Percentiles rank a stretch among this genome's conserved stretches.
phyloP scores from a whole-genome alignment of 1,140 invertebrate species.

The Bactericera cockerelli region DNA sequence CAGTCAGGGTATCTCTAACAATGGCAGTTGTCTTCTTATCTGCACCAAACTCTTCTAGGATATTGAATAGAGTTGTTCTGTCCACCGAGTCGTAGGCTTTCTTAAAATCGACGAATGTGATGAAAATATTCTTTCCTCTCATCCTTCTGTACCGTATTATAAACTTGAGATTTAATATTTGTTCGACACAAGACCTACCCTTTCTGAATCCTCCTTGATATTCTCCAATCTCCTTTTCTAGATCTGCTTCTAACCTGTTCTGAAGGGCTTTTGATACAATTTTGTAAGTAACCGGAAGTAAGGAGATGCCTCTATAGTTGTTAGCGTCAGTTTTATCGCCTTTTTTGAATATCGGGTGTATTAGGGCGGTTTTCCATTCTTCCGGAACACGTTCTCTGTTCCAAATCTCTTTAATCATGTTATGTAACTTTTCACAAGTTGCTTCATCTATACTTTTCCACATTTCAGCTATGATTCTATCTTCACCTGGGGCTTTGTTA shows the following conservation, averaged over 20 bases:
- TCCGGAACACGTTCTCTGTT: conserved; percentile 19
- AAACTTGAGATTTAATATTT: conserved; percentile 12
- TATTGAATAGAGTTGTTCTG: background rate
- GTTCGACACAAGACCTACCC: conserved; percentile 10
- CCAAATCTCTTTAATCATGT: conserved; percentile 15
- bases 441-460: conserved; percentile 16
- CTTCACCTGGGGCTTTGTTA: conserved; percentile 21
- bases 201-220: conserved; percentile 13
- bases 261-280: conserved; percentile 13
- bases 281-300: conserved; percentile 16
- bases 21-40: background rate
- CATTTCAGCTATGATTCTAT: conserved; percentile 22
- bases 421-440: background rate
- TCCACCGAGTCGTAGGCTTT: no score
- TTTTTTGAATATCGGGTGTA: conserved; percentile 24
- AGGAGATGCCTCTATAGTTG: conserved; percentile 25
- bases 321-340: conserved; percentile 18
- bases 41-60: background rate
- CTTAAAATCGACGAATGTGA: conserved; percentile 14
- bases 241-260: conserved; percentile 6
- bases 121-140: background rate
- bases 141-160: conserved; percentile 2
- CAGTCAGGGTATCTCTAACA: background rate
- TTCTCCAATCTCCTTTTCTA: background rate
- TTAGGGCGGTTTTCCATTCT: conserved; percentile 21